Base-by-base conservation (phyloP, 1,140 invertebrate genomes). In the Drosophila carrolli region DNA sequence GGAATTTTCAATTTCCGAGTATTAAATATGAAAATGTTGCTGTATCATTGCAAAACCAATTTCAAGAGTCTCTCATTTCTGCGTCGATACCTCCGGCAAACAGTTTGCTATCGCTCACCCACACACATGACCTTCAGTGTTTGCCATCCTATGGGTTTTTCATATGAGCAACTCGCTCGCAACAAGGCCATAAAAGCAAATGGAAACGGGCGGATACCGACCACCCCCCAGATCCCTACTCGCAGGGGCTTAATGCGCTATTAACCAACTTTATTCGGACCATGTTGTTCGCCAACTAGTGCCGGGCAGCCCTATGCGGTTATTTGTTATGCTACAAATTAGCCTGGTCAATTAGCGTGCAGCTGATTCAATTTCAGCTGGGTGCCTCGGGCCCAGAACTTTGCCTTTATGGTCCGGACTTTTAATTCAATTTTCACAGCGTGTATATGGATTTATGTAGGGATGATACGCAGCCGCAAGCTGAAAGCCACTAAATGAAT, bases 311-410 rank as follows among this genome's bases (percentile, higher is more conserved):
- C 73, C 62, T 55, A 37, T 63, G 61, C 43, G 83, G 83, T 68
- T 88, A 77, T 85, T 88, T 78, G 82, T 78, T 88, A 48, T 81
- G 74, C 78, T 75, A 53, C 68, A 78, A 81, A 86, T 88, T 86
- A 76, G 79, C 61, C 66, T 29, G 61, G 71, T 59, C 82, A 86
- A 88, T 86, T 82, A 86, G 82, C 66, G 75, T 56, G 56, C 38
- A 58, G 65, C 58, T 88, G 78, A 86, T 88, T 82, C 61, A 78
- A 85, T 88, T 85, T 58, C 44, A 48, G 51, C 10, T 27, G 11
- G 27, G n/a, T n/a, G 27, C 35, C n/a, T 41, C 4, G 50, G 32
- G 35, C 43, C 47, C 57, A 35, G 38, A 46, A 73, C 41, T 76
- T 75, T 66, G 55, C 46, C 23, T 66, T 72, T 44, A 57, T 57